Percentiles rank a stretch among this genome's conserved stretches.
Conservation (phyloP, 2,797 vertebrate species). For the Enteromius radiatus region DNA sequence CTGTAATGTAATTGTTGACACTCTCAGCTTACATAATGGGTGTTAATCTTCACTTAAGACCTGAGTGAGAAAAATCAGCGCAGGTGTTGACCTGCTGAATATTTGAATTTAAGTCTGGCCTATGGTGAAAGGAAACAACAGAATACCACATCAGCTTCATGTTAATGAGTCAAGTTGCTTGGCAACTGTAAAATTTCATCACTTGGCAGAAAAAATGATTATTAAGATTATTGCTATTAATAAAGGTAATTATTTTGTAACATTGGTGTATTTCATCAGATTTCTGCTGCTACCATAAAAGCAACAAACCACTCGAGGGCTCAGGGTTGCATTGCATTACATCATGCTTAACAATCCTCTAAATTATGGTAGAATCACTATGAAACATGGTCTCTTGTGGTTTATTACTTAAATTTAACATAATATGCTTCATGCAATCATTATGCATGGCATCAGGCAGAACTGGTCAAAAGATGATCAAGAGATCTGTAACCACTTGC, state of each 20-base stretch:
- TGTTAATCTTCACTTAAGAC: conserved; percentile 25
- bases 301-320: not conserved
- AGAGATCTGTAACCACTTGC: not conserved
- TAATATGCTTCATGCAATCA: not conserved
- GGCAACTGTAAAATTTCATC: not conserved
- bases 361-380: not conserved
- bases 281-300: not conserved
- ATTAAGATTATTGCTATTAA: conserved; percentile 15
- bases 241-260: conserved; percentile 18
- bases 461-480: not conserved
- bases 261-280: conserved; percentile 16
- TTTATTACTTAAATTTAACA: not conserved
- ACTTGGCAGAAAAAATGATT: not conserved
- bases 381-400: not conserved
- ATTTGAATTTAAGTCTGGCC: not conserved
- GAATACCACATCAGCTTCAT: not conserved
- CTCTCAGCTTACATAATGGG: conserved; percentile 28
- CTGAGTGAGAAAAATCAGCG: not conserved
- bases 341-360: conserved; percentile 3
- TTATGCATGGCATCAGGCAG: not conserved
- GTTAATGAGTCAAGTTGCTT: not conserved
- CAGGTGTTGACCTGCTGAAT: conserved; percentile 15
- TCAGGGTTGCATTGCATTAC: conserved; percentile 10
- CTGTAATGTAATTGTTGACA: conserved; percentile 4
- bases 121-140: not conserved